A percentile compares a stretch with the other conserved stretches of the same genome.
These are phyloP conservation scores for Brachymystax lenok DNA, from an alignment of 2,797 vertebrate species.

Conservation along the genomic window DNA sequence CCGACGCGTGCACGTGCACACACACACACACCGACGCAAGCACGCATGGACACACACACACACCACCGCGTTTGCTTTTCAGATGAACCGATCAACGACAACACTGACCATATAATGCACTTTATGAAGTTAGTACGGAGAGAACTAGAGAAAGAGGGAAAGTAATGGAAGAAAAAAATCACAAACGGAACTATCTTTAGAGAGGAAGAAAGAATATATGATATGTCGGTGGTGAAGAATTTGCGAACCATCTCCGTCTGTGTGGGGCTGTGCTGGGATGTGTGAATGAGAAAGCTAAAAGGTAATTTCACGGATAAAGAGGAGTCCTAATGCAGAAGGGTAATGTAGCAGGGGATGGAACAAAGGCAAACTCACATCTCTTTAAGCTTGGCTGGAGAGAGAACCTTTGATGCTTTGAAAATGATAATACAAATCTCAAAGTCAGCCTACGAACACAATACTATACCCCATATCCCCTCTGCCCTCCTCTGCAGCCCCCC, in stretches of 20 bases:
- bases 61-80: constrained; percentile 70
- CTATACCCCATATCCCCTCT: constrained; percentile 56
- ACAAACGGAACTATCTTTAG: constrained; percentile 76
- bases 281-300: constrained; percentile 87
- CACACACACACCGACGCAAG: too few relatives aligned
- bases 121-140: constrained; percentile 54
- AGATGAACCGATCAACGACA: constrained; percentile 76
- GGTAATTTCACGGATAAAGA: constrained; percentile 90
- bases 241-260: background rate
- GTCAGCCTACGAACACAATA: constrained; percentile 79
- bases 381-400: constrained; percentile 86
- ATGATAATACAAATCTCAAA: constrained; percentile 88
- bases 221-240: constrained; percentile 54
- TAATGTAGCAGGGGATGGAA: constrained; percentile 86
- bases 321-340: constrained; percentile 85
- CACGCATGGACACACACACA: background rate
- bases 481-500: background rate
- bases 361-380: constrained; percentile 89
- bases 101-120: constrained; percentile 77
- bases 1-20: constrained; percentile 42
- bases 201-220: constrained; percentile 38
- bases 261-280: constrained; percentile 44
- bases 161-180: constrained; percentile 68
- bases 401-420: constrained; percentile 88
- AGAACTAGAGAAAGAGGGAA: constrained; percentile 30